phyloP scores from a whole-genome alignment of 1,140 invertebrate genomes.

The Aphelenchoides besseyi region DNA sequence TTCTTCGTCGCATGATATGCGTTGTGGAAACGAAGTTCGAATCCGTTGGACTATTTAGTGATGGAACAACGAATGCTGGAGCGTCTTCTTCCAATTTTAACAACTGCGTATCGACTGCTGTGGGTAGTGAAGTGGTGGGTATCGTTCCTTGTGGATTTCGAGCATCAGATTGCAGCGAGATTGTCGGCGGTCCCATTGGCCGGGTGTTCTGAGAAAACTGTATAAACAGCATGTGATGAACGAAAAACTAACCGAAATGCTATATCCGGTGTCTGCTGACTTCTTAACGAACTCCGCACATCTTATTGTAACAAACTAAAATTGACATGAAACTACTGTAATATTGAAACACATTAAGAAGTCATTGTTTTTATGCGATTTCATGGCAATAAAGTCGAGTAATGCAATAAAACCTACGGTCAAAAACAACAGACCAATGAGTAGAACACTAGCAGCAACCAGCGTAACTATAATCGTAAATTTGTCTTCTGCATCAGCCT shows the following conservation, averaged over 20 bases:
- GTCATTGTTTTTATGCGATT: not conserved
- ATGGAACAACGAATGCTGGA: conserved; percentile 5
- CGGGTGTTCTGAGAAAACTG: no score
- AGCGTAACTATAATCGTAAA: conserved; percentile 14
- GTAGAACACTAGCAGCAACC: not conserved
- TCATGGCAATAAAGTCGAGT: not conserved
- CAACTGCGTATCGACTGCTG: not conserved
- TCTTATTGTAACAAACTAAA: conserved; percentile 41
- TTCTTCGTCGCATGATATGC: not conserved
- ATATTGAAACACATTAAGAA: no score
- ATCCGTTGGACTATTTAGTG: not conserved
- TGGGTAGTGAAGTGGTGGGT: not conserved
- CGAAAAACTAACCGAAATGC: no score
- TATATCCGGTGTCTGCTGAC: conserved; percentile 50
- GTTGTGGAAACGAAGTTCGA: not conserved
- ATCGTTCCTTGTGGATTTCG: not conserved
- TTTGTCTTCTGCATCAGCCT: not conserved
- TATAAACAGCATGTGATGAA: no score
- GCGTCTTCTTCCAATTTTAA: not conserved
- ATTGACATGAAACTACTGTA: no score
- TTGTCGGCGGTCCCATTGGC: conserved; percentile 46
- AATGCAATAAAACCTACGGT: no score
- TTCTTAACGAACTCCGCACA: conserved; percentile 48
- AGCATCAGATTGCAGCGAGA: conserved; percentile 47
- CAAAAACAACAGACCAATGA: conserved; percentile 19